These are phyloP conservation scores for Drosophila sordidula DNA, from an alignment of 2,888 invertebrate genomes.

Conservation along the genomic window DNA sequence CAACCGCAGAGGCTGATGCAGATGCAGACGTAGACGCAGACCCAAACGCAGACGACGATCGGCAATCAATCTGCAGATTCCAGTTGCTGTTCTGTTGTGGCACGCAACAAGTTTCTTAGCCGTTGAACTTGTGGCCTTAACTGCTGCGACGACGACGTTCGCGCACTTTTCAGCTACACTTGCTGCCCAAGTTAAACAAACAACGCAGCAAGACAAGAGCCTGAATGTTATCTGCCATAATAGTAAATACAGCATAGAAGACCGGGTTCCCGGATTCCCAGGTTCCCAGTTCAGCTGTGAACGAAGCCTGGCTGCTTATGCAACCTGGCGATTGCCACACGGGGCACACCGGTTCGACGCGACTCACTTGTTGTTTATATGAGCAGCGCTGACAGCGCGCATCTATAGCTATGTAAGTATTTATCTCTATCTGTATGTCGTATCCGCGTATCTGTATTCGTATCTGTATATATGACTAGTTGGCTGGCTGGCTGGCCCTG, in stretches of 20 bases:
- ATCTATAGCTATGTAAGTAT: conserved; percentile 38
- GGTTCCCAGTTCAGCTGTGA: conserved; percentile 6
- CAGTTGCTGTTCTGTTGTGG: conserved; percentile 55
- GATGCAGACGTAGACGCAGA: background rate
- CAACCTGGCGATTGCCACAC: conserved; percentile 43
- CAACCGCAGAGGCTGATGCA: conserved; percentile 32
- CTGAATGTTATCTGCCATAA: conserved; percentile 59
- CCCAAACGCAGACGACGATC: conserved; percentile 51
- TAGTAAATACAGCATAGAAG: conserved; percentile 44
- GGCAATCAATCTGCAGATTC: conserved; percentile 78
- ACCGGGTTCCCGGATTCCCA: conserved; percentile 38
- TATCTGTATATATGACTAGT: conserved; percentile 23
- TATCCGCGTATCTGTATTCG: conserved; percentile 25
- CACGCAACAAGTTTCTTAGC: conserved; percentile 71
- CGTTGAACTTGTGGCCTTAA: conserved; percentile 74
- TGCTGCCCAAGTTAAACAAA: conserved; percentile 59
- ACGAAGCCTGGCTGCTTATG: conserved; percentile 51
- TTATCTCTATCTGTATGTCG: conserved; percentile 51
- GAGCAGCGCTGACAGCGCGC: conserved; percentile 31
- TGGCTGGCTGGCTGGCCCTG: conserved; percentile 32
- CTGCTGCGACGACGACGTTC: conserved; percentile 23
- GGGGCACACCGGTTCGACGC: conserved; percentile 8
- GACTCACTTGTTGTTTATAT: conserved; percentile 51
- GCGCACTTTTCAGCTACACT: conserved; percentile 55
- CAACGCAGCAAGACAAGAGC: conserved; percentile 31